phyloP scores from a whole-genome alignment of 2,888 invertebrate genomes.

The Heteromurus nitidus region DNA sequence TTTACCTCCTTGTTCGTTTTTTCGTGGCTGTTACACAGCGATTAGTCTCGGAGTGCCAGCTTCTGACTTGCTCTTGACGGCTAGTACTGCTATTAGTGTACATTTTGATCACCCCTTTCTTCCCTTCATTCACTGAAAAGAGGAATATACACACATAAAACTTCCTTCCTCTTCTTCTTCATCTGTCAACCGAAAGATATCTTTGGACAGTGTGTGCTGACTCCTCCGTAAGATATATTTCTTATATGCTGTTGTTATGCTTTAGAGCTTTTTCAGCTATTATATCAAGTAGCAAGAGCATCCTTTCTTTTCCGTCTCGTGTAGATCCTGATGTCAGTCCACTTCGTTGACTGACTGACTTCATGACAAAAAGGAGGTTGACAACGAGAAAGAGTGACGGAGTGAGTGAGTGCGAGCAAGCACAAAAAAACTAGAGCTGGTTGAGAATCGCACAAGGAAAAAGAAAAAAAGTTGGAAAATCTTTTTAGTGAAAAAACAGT shows the following conservation, averaged over 20 bases:
- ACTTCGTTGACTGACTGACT: constrained; percentile 47
- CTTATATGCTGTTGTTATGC: too few species aligned
- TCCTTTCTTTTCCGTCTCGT: background rate
- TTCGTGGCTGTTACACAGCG: constrained; percentile 31
- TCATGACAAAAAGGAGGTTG: constrained; percentile 55
- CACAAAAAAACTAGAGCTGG: background rate
- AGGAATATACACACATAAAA: background rate
- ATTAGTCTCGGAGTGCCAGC: constrained; percentile 56
- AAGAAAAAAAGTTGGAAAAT: background rate
- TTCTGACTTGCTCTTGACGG: constrained; percentile 44
- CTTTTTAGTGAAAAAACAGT: background rate
- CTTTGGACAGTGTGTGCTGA: constrained; percentile 23
- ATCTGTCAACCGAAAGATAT: constrained; percentile 42
- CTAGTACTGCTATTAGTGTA: constrained; percentile 27
- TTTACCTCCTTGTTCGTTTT: background rate
- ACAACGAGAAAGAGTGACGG: constrained; percentile 42
- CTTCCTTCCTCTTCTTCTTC: constrained; percentile 52
- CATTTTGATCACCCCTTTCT: constrained; percentile 39
- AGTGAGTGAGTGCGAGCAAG: constrained; percentile 25
- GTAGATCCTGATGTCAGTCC: constrained; percentile 59
- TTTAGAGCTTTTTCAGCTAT: too few species aligned
- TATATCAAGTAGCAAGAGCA: background rate
- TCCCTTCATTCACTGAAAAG: background rate
- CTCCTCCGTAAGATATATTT: too few species aligned
- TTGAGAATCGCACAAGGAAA: background rate